Evolutionary conservation across 2,888 invertebrate genomes (phyloP), one percentile per base, ranked within the genome.

Genomic region (Euzetes globulus): DNA sequence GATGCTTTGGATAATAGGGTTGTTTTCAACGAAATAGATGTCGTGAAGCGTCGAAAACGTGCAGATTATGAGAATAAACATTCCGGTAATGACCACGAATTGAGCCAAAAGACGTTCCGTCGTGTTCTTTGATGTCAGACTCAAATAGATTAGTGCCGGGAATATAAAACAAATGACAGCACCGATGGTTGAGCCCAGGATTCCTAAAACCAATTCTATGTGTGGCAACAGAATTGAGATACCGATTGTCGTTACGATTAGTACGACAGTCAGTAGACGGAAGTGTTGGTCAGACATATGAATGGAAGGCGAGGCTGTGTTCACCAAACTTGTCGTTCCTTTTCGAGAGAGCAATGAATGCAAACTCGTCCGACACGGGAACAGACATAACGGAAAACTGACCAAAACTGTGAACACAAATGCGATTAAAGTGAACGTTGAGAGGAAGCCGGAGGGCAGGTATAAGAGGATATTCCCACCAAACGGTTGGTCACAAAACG

Each of bases 301-400:
- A 75, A 80, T 76, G 1, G 72, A 33, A 15, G 74, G 45, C 47
- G 74, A 41, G 13, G 72, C 6, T 45, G 76, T 63, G 25, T 45
- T 73, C 4, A 76, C 2, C n/a, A 65, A 25, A 25, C 9, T 9
- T 13, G 27, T 29, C 22, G 65, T 65, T 25, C 75, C 75, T 33
- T 72, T 76, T 13, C 75, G 88, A 81, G 91, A 95, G 7, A 96
- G 84, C 75, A 98, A 87, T 0, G 95, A 97, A 84, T 94, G 91
- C 29, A 98, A 85, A 81, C 95, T 94, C 15, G 92, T 92, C 76
- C 98, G 86, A 81, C 96, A 96, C 0, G 98, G 98, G 83, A 97
- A 97, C 82, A 98, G 92, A 79, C 95, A 92, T 78, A 99, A 86
- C 0, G 98, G 98, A 84, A 98, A 97, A 81, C 96, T 96, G 82